phyloP scores from a whole-genome alignment of 2,797 vertebrate genomes.

The Danio jaintianensis region DNA sequence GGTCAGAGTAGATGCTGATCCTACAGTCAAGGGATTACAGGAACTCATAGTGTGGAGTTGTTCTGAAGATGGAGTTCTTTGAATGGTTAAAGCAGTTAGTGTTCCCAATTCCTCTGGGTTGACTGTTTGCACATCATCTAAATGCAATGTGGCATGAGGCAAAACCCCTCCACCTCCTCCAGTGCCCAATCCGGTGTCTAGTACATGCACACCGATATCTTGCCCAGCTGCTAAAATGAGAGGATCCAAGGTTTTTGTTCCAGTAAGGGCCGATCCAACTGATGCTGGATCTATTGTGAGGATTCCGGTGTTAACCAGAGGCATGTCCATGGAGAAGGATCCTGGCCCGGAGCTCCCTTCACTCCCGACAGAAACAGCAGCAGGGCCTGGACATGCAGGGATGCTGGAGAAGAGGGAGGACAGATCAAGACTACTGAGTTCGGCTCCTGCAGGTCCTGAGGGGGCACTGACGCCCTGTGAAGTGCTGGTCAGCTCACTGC shows the following conservation, averaged over 20 bases:
- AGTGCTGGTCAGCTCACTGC: conserved; percentile 88
- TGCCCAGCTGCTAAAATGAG: conserved; percentile 85
- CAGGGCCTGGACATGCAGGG: conserved; percentile 69
- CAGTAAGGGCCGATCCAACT: conserved; percentile 80
- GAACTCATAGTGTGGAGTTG: conserved; percentile 80
- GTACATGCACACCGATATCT: conserved; percentile 80
- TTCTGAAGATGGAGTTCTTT: conserved; percentile 70
- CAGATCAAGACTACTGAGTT: conserved; percentile 89
- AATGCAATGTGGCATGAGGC: conserved; percentile 85
- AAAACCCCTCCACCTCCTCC: conserved; percentile 78
- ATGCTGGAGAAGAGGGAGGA: conserved; percentile 90
- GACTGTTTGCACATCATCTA: conserved; percentile 90
- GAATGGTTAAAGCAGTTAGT: conserved; percentile 83
- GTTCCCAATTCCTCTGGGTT: conserved; percentile 87
- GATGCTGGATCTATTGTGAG: conserved; percentile 91
- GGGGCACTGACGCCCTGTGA: conserved; percentile 72
- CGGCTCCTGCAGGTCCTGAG: conserved; percentile 68
- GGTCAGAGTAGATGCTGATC: conserved; percentile 73
- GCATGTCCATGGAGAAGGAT: conserved; percentile 85
- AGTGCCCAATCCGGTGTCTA: conserved; percentile 84
- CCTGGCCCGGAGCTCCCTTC: conserved; percentile 65
- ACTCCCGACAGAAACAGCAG: conserved; percentile 67
- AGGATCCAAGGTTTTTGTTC: conserved; percentile 85
- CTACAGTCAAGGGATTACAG: conserved; percentile 76
- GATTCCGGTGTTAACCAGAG: conserved; percentile 89